Conservation (phyloP, 64 coral and sea anemone genomes). For the Actinia equina region DNA sequence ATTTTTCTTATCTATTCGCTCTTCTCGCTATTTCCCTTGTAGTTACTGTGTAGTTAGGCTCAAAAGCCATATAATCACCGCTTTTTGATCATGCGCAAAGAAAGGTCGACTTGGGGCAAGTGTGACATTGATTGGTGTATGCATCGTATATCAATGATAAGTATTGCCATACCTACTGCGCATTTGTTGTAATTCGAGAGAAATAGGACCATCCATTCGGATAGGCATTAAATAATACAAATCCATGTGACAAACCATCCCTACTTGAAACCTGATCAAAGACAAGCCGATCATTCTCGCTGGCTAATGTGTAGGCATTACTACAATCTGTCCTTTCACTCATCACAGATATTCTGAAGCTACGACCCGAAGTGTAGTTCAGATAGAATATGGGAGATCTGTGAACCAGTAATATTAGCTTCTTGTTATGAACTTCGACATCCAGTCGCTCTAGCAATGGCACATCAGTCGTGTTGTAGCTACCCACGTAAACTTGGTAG, state of each 20-base stretch:
- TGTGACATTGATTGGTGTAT: no score
- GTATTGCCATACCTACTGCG: not conserved
- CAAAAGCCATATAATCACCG: no score
- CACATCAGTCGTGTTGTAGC: constrained; percentile 23
- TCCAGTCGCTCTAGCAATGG: not conserved
- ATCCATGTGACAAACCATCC: constrained; percentile 50
- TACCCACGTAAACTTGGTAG: constrained; percentile 28
- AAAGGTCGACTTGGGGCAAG: no score
- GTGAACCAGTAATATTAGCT: not conserved
- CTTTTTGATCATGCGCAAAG: no score
- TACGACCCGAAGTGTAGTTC: constrained; percentile 46
- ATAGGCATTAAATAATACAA: constrained; percentile 52
- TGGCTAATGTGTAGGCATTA: not conserved
- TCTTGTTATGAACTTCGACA: not conserved
- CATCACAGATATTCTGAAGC: constrained; percentile 25
- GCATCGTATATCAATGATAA: no score
- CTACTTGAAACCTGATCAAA: constrained; percentile 45
- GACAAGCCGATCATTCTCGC: constrained; percentile 36
- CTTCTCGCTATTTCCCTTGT: no score
- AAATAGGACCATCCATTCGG: constrained; percentile 52
- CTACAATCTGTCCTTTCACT: not conserved
- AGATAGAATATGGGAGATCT: constrained; percentile 3
- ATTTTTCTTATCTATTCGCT: no score
- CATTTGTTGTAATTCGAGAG: not conserved
- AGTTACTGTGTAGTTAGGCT: no score